These are phyloP conservation scores for Alligator sinensis DNA, from an alignment of 2,113 vertebrate genomes.

Conservation along the genomic window DNA sequence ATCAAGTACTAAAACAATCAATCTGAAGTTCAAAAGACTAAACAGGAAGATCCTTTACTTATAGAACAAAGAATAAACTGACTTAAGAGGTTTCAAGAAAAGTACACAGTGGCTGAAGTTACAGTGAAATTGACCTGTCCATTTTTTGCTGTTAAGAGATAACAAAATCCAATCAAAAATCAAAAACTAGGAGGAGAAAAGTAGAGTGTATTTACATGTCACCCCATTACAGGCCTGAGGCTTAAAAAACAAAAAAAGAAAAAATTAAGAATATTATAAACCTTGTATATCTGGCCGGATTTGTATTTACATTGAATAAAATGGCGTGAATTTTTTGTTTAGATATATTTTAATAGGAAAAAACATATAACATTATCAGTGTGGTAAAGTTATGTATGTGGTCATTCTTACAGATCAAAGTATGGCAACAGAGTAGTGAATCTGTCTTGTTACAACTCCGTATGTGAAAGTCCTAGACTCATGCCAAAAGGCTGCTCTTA, in stretches of 20 bases:
- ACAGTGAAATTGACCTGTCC: neutral
- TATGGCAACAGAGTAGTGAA: too few species aligned
- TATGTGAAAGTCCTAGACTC: too few species aligned
- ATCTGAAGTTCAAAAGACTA: constrained; percentile 49
- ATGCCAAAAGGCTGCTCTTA: too few species aligned
- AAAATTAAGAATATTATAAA: neutral
- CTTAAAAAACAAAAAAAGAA: neutral
- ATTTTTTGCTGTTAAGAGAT: neutral
- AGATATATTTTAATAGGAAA: too few species aligned
- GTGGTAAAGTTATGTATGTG: too few species aligned
- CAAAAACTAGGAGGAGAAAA: too few species aligned
- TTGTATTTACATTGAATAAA: neutral
- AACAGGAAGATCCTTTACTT: constrained; percentile 65
- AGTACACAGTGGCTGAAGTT: constrained; percentile 3
- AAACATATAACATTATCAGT: too few species aligned
- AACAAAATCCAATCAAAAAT: neutral
- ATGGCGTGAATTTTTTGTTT: neutral
- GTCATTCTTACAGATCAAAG: too few species aligned
- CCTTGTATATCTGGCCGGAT: neutral
- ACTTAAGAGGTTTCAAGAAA: constrained; percentile 30
- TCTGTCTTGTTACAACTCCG: too few species aligned
- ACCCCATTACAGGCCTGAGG: neutral
- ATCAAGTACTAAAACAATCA: constrained; percentile 48
- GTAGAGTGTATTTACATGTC: neutral
- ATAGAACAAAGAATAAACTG: constrained; percentile 55